Evolutionary conservation across 2,888 invertebrate species (phyloP).

Genomic region (Muschampia plurimacula): DNA sequence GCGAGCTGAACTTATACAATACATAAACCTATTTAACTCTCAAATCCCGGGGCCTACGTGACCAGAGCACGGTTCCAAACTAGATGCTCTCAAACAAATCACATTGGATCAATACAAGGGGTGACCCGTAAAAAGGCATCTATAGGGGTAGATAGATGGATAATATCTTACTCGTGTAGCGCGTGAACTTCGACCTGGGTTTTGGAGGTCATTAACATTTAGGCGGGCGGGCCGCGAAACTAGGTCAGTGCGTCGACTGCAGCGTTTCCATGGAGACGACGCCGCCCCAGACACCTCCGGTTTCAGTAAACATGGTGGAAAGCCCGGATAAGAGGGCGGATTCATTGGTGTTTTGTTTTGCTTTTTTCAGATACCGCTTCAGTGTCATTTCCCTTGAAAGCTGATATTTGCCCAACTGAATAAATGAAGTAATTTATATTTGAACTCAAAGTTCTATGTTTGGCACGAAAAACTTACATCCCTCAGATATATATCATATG

Average conservation of each 20-base stretch:
- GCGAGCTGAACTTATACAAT: conserved; percentile 6
- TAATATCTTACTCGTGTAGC: conserved; percentile 79
- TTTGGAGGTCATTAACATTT: conserved; percentile 86
- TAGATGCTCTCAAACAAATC: conserved; percentile 68
- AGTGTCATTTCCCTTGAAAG: conserved; percentile 6
- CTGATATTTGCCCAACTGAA: conserved; percentile 2
- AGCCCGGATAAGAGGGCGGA: conserved; percentile 28
- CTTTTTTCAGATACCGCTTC: conserved; percentile 1
- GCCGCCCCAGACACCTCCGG: conserved; percentile 57
- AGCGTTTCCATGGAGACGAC: conserved; percentile 71
- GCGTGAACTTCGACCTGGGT: conserved; percentile 84
- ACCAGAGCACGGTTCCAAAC: conserved; percentile 64
- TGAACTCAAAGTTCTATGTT: no score
- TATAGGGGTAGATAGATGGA: conserved; percentile 66
- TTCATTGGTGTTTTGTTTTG: conserved; percentile 14
- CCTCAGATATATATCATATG: no score
- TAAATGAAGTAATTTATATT: not conserved
- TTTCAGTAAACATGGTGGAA: conserved; percentile 51
- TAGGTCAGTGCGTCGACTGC: conserved; percentile 78
- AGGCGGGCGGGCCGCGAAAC: conserved; percentile 71
- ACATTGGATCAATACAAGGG: conserved; percentile 77
- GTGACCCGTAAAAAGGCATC: conserved; percentile 71
- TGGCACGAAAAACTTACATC: no score
- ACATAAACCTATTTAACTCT: conserved; percentile 9
- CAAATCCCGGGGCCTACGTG: conserved; percentile 51